Base-by-base conservation (phyloP, 2,888 invertebrate genomes). In the Metopia argyrocephala region DNA sequence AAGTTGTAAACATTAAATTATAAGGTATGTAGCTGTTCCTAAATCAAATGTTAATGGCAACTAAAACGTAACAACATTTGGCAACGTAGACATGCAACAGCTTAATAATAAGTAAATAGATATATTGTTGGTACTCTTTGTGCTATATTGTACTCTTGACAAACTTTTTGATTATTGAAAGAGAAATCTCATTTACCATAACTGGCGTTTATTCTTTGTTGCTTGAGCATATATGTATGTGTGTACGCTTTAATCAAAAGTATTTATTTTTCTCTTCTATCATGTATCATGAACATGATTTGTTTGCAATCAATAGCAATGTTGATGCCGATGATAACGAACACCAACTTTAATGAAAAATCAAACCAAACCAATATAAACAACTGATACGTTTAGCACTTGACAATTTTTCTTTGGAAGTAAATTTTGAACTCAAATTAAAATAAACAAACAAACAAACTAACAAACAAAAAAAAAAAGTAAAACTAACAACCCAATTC, bases 211-310 rank as follows among this genome's bases (percentile, higher is more conserved):
- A n/a, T n/a, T n/a, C n/a, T n/a, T n/a, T n/a, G n/a, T 46, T 64
- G 15, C 12, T 25, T 15, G 20, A n/a, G n/a, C n/a, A n/a, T n/a
- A n/a, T n/a, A n/a, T 6, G 23, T 56, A 45, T 45, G 31, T 20
- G 66, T 54, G 54, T 25, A 12, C n/a, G n/a, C n/a, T 66, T 66
- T 54, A 38, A 66, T 66, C 54, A 66, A 66, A 31, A 54, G 38
- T 54, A 66, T 66, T 54, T 66, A 66, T 54, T 66, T 48, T 46
- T 12, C 21, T 45, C 64, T 56, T 61, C 15, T 15, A 15, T 15
- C 12, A 27, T 64, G 28, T 56, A 15, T 18, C 54, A 56, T 54
- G 46, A 28, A 62, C 28, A 45, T 28, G 46, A 56, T 64, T 73
- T 64, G 64, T 64, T 56, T 73, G 64, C 64, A 56, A 15, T 28